Conservation (phyloP, 2,797 vertebrate genomes). For the Enteromius trimaculatus region DNA sequence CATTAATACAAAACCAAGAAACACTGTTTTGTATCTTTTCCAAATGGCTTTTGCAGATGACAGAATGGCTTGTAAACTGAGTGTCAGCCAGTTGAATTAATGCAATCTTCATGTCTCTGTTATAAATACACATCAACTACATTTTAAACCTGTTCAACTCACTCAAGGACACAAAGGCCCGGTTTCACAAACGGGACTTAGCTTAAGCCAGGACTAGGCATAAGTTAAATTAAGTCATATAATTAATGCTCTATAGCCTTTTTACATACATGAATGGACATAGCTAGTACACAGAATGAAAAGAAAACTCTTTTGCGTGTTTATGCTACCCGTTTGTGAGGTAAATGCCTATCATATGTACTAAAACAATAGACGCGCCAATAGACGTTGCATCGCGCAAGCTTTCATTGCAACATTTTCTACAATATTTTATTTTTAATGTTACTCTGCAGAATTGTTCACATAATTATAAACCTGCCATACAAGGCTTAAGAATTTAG, state of each 20-base stretch:
- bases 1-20: background rate
- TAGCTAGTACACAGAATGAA: too few species aligned
- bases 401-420: background rate
- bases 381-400: too few species aligned
- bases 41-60: constrained; percentile 13
- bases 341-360: too few species aligned
- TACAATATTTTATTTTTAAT: background rate
- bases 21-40: background rate
- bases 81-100: constrained; percentile 13
- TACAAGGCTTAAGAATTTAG: background rate
- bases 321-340: too few species aligned
- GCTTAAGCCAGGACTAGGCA: too few species aligned
- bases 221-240: too few species aligned
- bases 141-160: constrained; percentile 1
- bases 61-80: background rate
- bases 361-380: too few species aligned
- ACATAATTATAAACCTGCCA: background rate
- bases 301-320: too few species aligned
- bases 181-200: too few species aligned
- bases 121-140: constrained; percentile 9
- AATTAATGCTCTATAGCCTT: background rate
- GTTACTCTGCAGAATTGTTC: background rate
- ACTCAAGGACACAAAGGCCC: too few species aligned
- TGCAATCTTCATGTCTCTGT: background rate
- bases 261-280: too few species aligned